Base-by-base conservation (phyloP, 2,113 vertebrate genomes). In the Carlito syrichta region DNA sequence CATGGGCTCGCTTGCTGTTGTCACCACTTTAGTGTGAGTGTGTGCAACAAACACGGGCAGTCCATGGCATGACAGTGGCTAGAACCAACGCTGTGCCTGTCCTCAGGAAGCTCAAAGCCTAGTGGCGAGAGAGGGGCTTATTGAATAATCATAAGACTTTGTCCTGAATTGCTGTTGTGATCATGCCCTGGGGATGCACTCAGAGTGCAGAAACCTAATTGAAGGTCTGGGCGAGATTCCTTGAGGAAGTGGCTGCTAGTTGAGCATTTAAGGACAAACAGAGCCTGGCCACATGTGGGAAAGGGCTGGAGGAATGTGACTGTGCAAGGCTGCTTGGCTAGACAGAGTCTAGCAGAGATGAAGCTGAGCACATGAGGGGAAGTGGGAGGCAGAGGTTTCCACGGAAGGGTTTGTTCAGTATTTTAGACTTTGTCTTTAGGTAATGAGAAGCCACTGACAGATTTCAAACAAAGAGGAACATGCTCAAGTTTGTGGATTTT, bases 81-180 rank as follows among this genome's bases (percentile, higher is more conserved):
- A 5, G 63, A 45, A 38, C 17, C 12, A 16, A 25, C 0, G 0
- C 10, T 43, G 40, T 1, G 27, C 50, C 79, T 56, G 66, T 27
- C 17, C 78, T n/a, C 35, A 7, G 0, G 30, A 76, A 68, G 76
- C 48, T 35, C 38, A 32, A 22, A 16, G 11, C 43, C n/a, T 27
- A 7, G 8, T 9, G 71, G 3, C 30, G 77, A 78, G 62, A 66
- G 16, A 19, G 43, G 0, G 17, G 0, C 8, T 48, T 27, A 82
- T 40, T 19, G 25, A 17, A 30, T 20, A 52, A 23, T 6, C 4
- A 6, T 14, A 14, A 11, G 8, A 25, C 17, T 4, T 0, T 0
- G 32, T 22, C 4, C 8, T 17, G 25, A 22, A 2, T 0, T n/a
- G 23, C 11, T 10, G 43, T 54, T n/a, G 82, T 32, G 43, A n/a